Base-by-base conservation (phyloP, 1,140 invertebrate species). In the Phymorhynchus buccinoides region DNA sequence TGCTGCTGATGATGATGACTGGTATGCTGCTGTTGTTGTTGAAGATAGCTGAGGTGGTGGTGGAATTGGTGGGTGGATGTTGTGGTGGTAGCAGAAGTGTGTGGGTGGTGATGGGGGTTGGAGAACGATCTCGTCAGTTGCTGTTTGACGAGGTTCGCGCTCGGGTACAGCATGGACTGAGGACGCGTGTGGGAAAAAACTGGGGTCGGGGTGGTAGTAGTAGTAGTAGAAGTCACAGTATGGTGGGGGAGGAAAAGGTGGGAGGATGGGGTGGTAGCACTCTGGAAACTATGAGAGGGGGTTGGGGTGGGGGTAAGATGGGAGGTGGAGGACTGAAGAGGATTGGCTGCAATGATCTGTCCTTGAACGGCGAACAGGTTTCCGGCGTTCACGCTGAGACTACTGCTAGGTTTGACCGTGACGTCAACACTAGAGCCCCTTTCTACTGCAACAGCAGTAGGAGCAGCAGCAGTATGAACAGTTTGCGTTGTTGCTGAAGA, bases 1-100 rank as follows among this genome's bases (percentile, higher is more conserved):
- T 30, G 35, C 52, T 85, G 85, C 42, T 79, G 85, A n/a, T 83
- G 80, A 27, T 78, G 80, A 30, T 44, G 44, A 35, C 71, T 66
- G 14, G 32, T 42, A 39, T 80, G 84, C 48, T 32, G n/a, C 68
- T 75, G 73, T 14, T 27, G 35, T 18, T 75, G 73, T 42, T 73
- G 82, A 37, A 56, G 80, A 7, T 35, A n/a, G 16, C 37, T 27
- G 22, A 41, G 30, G 27, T 14, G 82, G 30, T 84, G 82, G 62
- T 62, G 56, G 56, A n/a, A n/a, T 68, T 62, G 4, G 30, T 62
- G 48, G 82, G 35, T n/a, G 9, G 81, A 4, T 62, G 27, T 3
- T 82, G 80, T 12, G 4, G 68, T 35, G 32, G 68, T 27, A 27
- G 48, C n/a, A n/a, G n/a, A n/a, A n/a, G n/a, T n/a, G n/a, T n/a